Evolutionary conservation across 1,140 invertebrate species (phyloP).

Genomic region (Centruroides sculpturatus): DNA sequence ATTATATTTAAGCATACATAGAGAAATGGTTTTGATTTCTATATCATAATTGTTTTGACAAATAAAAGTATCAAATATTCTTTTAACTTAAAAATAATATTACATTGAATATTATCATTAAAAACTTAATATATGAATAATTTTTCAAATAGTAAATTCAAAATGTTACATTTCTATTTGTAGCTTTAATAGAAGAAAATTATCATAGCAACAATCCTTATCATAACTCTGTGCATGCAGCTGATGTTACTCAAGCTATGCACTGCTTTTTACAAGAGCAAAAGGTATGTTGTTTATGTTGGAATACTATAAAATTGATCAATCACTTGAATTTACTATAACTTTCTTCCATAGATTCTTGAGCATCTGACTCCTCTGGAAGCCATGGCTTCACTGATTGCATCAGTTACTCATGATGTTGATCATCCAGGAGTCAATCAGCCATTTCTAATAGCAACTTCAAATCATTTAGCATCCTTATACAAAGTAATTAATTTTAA

Average conservation of each 20-base stretch:
- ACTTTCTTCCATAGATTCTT: background rate
- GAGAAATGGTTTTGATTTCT: too few species aligned
- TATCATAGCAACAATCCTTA: conserved; percentile 87
- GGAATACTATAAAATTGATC: too few species aligned
- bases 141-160: too few species aligned
- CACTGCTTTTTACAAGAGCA: conserved; percentile 77
- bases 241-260: conserved; percentile 87
- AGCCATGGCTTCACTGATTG: conserved; percentile 73
- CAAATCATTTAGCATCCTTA: conserved; percentile 69
- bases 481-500: conserved; percentile 62
- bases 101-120: too few species aligned
- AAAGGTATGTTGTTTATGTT: too few species aligned
- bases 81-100: too few species aligned
- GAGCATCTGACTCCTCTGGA: conserved; percentile 51
- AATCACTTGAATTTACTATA: too few species aligned
- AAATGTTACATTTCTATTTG: background rate
- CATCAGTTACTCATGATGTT: conserved; percentile 81
- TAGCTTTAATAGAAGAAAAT: conserved; percentile 72
- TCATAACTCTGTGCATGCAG: conserved; percentile 86
- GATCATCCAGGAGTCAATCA: conserved; percentile 91
- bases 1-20: too few species aligned
- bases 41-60: too few species aligned
- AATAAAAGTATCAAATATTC: too few species aligned
- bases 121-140: too few species aligned
- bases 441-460: conserved; percentile 73